phyloP scores from a whole-genome alignment of 2,797 vertebrate species.

The Sebastes minor region DNA sequence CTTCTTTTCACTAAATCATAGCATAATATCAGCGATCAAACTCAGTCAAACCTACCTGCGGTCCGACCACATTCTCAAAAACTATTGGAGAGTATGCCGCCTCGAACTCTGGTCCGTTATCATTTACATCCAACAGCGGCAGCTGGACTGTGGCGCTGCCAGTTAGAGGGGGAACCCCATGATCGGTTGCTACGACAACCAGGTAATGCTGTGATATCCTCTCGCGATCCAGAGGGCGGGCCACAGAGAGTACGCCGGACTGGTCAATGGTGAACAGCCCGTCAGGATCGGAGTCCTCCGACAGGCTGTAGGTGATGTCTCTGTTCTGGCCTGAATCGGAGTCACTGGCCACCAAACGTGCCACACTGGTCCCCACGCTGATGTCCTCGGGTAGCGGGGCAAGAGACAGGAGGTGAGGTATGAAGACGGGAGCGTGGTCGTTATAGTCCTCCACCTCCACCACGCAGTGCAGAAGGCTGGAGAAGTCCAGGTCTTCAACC shows the following conservation, averaged over 20 bases:
- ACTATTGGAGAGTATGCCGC: slow-evolving; percentile 84
- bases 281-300: slow-evolving; percentile 83
- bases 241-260: slow-evolving; percentile 82
- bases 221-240: slow-evolving; percentile 85
- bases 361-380: slow-evolving; percentile 83
- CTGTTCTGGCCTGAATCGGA: slow-evolving; percentile 88
- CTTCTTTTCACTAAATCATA: neutral
- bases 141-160: slow-evolving; percentile 87
- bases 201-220: slow-evolving; percentile 79
- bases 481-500: slow-evolving; percentile 90
- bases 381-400: slow-evolving; percentile 85
- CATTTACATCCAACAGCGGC: slow-evolving; percentile 88
- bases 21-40: neutral
- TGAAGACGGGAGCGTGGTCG: slow-evolving; percentile 89
- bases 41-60: slow-evolving; percentile 72
- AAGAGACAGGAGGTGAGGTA: slow-evolving; percentile 83
- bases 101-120: slow-evolving; percentile 90
- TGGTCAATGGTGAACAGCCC: slow-evolving; percentile 85
- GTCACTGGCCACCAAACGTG: slow-evolving; percentile 85
- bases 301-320: slow-evolving; percentile 85
- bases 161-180: slow-evolving; percentile 82
- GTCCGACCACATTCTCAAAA: slow-evolving; percentile 86
- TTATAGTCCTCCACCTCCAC: slow-evolving; percentile 91
- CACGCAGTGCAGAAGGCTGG: slow-evolving; percentile 84
- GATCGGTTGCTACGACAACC: slow-evolving; percentile 87